A percentile compares a stretch with the other conserved stretches of the same genome.
Evolutionary conservation across 2,113 vertebrate genomes (phyloP).

Genomic region (Poeciliopsis occidentalis): DNA sequence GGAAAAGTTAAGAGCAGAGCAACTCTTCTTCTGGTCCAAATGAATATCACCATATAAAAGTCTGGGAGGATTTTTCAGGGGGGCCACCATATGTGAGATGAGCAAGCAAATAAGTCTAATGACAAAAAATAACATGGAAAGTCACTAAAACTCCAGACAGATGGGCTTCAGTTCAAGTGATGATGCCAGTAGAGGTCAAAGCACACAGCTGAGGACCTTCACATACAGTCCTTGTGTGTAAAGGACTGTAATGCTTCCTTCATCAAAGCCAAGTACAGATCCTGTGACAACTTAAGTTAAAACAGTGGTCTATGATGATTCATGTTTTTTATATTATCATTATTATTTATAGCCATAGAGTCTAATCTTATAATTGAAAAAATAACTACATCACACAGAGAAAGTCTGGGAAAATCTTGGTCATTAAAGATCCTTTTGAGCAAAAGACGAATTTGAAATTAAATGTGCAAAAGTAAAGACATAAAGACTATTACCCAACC

Average conservation of each 20-base stretch:
- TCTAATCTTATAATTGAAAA: slow-evolving; percentile 2
- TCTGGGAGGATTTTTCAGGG: neutral
- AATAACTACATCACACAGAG: neutral
- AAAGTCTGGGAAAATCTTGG: too few species aligned
- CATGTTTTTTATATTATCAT: slow-evolving; percentile 53
- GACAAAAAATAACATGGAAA: slow-evolving; percentile 60
- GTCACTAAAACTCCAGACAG: slow-evolving; percentile 39
- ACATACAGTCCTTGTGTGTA: slow-evolving; percentile 29
- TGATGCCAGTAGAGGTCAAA: slow-evolving; percentile 54
- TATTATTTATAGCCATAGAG: slow-evolving; percentile 48
- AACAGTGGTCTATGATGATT: slow-evolving; percentile 51
- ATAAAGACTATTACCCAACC: too few species aligned
- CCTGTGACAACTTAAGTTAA: slow-evolving; percentile 51
- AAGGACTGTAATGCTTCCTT: slow-evolving; percentile 56
- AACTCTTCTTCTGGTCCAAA: slow-evolving; percentile 58
- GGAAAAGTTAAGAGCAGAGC: neutral
- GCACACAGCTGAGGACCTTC: slow-evolving; percentile 28
- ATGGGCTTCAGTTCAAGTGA: slow-evolving; percentile 50
- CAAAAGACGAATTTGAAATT: too few species aligned
- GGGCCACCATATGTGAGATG: slow-evolving; percentile 72
- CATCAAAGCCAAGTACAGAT: slow-evolving; percentile 59
- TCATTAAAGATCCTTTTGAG: too few species aligned
- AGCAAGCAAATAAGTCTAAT: slow-evolving; percentile 74
- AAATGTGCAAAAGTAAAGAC: too few species aligned
- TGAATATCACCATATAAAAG: slow-evolving; percentile 37